Evolutionary conservation across 2,888 invertebrate species (phyloP).

Genomic region (Nomada fabriciana): DNA sequence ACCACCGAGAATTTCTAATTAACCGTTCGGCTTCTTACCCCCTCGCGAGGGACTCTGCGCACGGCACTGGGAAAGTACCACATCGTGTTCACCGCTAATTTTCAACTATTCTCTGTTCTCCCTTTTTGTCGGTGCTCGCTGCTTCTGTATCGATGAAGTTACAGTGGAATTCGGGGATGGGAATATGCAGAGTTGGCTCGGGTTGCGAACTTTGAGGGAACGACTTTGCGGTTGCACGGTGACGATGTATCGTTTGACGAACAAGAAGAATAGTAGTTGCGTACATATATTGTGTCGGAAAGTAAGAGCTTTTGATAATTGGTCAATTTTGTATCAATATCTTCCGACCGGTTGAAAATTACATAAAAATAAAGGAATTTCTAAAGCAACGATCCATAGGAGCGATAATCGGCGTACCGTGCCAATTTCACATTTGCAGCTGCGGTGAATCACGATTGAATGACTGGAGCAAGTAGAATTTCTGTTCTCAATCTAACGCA

Average conservation of each 20-base stretch:
- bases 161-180: neutral
- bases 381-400: no score
- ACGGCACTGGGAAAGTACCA: slow-evolving; percentile 48
- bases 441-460: neutral
- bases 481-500: neutral
- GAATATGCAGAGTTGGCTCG: no score
- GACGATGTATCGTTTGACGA: neutral
- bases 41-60: slow-evolving; percentile 31
- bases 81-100: slow-evolving; percentile 59
- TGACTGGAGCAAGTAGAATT: neutral
- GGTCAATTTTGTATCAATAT: neutral
- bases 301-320: neutral
- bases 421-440: neutral
- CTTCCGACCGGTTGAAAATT: neutral
- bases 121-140: neutral
- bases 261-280: neutral
- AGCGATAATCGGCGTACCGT: no score
- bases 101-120: slow-evolving; percentile 29
- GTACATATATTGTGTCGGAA: neutral
- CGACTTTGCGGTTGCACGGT: slow-evolving; percentile 7
- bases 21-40: slow-evolving; percentile 64
- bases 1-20: slow-evolving; percentile 70
- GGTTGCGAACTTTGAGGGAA: neutral
- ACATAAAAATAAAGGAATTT: neutral
- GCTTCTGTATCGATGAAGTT: slow-evolving; percentile 12